Conservation (phyloP, 2,113 vertebrate species). For the Xenopus tropicalis region UCB_Xtro_10.0 CM004443.2:197311001-197311500, state of each 20-base stretch:
- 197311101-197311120: slow-evolving; percentile 78
- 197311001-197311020: not conserved
- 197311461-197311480: no score
- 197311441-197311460: no score
- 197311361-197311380: no score
- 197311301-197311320: no score
- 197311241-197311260: not conserved
- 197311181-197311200: slow-evolving; percentile 79
- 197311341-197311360: no score
- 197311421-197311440: no score
- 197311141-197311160: slow-evolving; percentile 81
- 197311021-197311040: not conserved
- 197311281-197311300: no score
- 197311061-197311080: slow-evolving; percentile 72
- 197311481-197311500: no score
- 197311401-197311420: no score
- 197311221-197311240: slow-evolving; percentile 62
- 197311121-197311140: slow-evolving; percentile 85
- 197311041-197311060: slow-evolving; percentile 68
- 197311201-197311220: slow-evolving; percentile 87
- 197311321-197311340: no score
- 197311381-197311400: no score
- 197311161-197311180: slow-evolving; percentile 88
- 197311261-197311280: no score
- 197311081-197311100: slow-evolving; percentile 70